Evolutionary conservation across 1,140 invertebrate genomes (phyloP).

Genomic region (Lucilia sericata): DNA sequence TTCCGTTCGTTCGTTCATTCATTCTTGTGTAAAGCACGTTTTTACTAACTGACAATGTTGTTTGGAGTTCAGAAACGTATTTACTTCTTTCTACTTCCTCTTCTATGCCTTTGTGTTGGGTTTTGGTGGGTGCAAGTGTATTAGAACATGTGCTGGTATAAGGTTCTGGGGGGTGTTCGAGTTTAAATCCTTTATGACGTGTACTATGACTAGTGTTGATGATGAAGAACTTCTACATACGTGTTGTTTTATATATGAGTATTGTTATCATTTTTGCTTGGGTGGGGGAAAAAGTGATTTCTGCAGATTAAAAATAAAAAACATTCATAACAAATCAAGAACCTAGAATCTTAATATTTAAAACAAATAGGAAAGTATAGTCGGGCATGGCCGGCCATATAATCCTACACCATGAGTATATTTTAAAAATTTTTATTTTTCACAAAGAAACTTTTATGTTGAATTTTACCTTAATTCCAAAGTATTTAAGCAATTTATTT

Average conservation of each 20-base stretch:
- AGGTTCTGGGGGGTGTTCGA: background rate
- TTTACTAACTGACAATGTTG: slow-evolving; percentile 21
- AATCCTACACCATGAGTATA: too few species aligned
- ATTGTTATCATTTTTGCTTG: background rate
- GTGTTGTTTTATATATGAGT: background rate
- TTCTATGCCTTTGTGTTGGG: background rate
- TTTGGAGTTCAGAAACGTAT: background rate
- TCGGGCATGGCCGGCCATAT: too few species aligned
- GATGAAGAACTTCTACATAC: slow-evolving; percentile 21
- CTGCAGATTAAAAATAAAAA: too few species aligned
- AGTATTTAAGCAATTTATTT: too few species aligned
- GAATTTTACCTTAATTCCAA: too few species aligned
- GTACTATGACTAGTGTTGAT: slow-evolving; percentile 13
- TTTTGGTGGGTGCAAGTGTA: background rate
- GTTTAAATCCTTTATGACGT: slow-evolving; percentile 22
- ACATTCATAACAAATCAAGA: too few species aligned
- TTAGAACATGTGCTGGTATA: background rate
- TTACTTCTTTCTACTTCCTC: background rate
- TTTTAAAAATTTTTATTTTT: too few species aligned
- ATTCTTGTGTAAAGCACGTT: background rate
- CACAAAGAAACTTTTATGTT: too few species aligned
- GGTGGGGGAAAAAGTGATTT: background rate
- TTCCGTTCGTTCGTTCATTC: background rate
- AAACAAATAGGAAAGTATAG: too few species aligned
- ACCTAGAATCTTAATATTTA: too few species aligned